phyloP scores from a whole-genome alignment of 2,797 vertebrate species.

The Dermochelys coriacea region DNA sequence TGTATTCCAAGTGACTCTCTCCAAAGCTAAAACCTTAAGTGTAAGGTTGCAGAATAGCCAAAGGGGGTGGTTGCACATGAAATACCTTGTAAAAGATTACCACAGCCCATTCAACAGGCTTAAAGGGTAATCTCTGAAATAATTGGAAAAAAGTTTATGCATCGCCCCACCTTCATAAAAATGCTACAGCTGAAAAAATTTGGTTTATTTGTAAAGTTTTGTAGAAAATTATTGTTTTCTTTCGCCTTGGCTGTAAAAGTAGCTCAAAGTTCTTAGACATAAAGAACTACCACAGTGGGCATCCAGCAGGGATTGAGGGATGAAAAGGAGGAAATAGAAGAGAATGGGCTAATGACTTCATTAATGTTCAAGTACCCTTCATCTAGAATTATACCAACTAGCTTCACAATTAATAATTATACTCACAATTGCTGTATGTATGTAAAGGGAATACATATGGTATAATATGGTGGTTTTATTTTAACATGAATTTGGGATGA shows the following conservation, averaged over 20 bases:
- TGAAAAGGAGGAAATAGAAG: slow-evolving; percentile 6
- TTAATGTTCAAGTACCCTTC: slow-evolving; percentile 2
- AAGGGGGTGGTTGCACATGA: slow-evolving; percentile 41
- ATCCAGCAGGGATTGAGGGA: background rate
- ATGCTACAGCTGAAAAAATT: background rate
- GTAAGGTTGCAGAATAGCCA: slow-evolving; percentile 33
- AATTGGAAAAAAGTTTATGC: rapidly evolving
- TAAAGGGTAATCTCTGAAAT: slow-evolving; percentile 56
- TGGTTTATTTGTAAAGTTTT: slow-evolving; percentile 14
- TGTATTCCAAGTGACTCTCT: slow-evolving; percentile 25
- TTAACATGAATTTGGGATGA: slow-evolving; percentile 20
- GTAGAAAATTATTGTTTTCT: background rate
- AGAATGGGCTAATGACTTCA: background rate
- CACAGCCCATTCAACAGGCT: slow-evolving; percentile 41
- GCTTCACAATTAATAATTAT: background rate
- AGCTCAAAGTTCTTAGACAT: slow-evolving; percentile 5
- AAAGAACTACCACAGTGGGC: slow-evolving; percentile 18
- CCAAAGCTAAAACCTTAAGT: background rate
- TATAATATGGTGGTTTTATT: slow-evolving; percentile 42
- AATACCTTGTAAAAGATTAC: slow-evolving; percentile 71
- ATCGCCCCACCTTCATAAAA: slow-evolving; percentile 39
- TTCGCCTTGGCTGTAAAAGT: background rate
- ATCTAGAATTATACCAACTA: background rate
- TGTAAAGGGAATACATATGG: background rate
- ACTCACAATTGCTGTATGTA: background rate